Percentiles rank a stretch among this genome's conserved stretches.
These are phyloP conservation scores for Celastrina argiolus DNA, from an alignment of 2,888 invertebrate species.

Conservation along the genomic window DNA sequence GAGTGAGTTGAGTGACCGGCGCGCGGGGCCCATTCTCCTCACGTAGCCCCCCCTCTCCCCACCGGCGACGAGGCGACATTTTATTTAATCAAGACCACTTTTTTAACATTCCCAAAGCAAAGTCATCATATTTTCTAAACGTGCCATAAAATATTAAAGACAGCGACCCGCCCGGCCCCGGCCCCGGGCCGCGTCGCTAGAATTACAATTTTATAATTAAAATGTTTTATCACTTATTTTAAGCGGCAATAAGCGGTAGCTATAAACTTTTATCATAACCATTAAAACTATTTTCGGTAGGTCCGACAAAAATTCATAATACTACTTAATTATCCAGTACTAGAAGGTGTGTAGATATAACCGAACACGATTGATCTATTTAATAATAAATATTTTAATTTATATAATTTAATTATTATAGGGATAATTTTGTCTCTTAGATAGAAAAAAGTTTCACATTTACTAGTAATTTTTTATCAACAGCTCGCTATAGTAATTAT, in stretches of 20 bases:
- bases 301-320: neutral
- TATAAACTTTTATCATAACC: conserved; percentile 18
- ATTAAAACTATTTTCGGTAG: conserved; percentile 13
- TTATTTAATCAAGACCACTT: conserved; percentile 74
- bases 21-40: conserved; percentile 54
- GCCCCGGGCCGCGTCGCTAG: conserved; percentile 33
- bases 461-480: too few species aligned
- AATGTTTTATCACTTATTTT: conserved; percentile 7
- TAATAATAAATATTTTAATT: too few species aligned
- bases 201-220: conserved; percentile 33
- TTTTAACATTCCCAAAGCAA: conserved; percentile 65
- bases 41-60: conserved; percentile 50
- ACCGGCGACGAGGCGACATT: conserved; percentile 52
- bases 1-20: conserved; percentile 40
- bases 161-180: conserved; percentile 44
- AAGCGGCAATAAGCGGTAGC: conserved; percentile 3
- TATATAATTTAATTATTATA: too few species aligned
- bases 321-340: neutral
- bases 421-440: too few species aligned
- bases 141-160: conserved; percentile 43
- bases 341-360: too few species aligned
- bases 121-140: conserved; percentile 56
- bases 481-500: neutral
- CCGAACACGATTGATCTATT: too few species aligned
- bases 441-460: too few species aligned